Base-by-base conservation (phyloP, 2,113 vertebrate species). In the Xiphias gladius region DNA sequence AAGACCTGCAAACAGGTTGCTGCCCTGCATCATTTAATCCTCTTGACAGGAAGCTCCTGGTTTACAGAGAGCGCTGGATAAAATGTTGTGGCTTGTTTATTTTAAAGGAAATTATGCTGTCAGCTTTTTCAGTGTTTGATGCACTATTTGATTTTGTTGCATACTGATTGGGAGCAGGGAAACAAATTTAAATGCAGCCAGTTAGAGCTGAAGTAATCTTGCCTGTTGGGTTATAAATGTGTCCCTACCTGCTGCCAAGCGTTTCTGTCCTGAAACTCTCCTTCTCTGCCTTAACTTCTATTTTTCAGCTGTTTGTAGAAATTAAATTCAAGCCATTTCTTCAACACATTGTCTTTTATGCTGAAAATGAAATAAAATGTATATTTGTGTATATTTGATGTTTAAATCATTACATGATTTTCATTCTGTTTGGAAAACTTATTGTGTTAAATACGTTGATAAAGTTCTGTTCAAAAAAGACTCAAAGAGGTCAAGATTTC, bases 211-310 rank as follows among this genome's bases (percentile, higher is more conserved):
- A 67, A n/a, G 22, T 50, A 14, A 16, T 68, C 20, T 13, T 50
- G 32, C 12, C 20, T 24, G 71, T 65, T 57, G 64, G 46, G n/a
- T n/a, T 46, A 73, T 84, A 70, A 62, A 16, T 82, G 70, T 63
- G 28, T 43, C 50, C 39, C 71, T 41, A 37, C 70, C 72, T 50
- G 14, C 22, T 26, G 48, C 22, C 76, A 69, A 35, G 50, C 16
- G 43, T 46, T 43, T 76, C 69, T 10, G 57, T 64, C 10, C 54
- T 46, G n/a, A 62, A 71, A 16, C 59, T 28, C 6, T 2, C 2
- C 7, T 28, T 12, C 1, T n/a, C 26, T 24, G 13, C 5, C 32
- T 39, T 9, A 16, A 22, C 13, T 1, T 65, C 7, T 24, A 2
- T 20, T 13, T 26, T 32, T 16, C 48, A 64, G 32, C 35, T 59